Conservation (phyloP, 2,797 vertebrate genomes). For the Melanotaenia pygmaea region DNA sequence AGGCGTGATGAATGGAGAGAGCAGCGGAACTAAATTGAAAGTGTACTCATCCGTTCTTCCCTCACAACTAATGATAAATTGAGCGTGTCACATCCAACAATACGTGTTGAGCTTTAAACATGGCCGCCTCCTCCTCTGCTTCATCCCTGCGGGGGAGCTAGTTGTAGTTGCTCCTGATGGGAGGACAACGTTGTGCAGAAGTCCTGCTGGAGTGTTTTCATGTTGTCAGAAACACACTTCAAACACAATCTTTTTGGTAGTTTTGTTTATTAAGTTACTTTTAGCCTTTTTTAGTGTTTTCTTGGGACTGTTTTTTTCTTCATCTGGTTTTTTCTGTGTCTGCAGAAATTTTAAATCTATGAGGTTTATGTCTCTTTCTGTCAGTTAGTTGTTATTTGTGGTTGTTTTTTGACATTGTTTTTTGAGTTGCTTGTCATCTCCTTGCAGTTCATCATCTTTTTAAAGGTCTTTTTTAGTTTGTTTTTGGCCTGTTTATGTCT, state of each 20-base stretch:
- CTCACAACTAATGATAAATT: slow-evolving; percentile 99
- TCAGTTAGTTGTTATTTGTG: not conserved
- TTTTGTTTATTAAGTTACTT: too few relatives aligned
- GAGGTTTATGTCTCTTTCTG: too few relatives aligned
- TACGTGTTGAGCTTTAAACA: slow-evolving; percentile 87
- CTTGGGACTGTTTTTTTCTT: too few relatives aligned
- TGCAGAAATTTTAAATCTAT: too few relatives aligned
- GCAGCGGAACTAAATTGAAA: slow-evolving; percentile 99
- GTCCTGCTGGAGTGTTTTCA: not conserved
- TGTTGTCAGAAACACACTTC: not conserved
- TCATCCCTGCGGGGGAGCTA: not conserved
- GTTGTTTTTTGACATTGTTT: not conserved
- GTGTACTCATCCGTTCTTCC: slow-evolving; percentile 98
- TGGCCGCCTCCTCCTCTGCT: slow-evolving; percentile 18
- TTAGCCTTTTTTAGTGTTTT: too few relatives aligned
- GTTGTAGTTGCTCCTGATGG: not conserved
- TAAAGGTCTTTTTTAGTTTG: not conserved
- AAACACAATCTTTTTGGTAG: not conserved
- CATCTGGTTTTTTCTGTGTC: too few relatives aligned
- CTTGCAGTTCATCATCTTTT: not conserved
- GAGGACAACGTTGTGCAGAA: not conserved
- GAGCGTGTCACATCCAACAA: slow-evolving; percentile 97
- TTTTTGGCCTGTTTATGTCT: not conserved
- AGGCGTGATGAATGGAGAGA: slow-evolving; percentile 96
- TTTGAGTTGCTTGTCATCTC: not conserved